phyloP scores from a whole-genome alignment of 2,888 invertebrate species.

The Lochmaea crataegi region DNA sequence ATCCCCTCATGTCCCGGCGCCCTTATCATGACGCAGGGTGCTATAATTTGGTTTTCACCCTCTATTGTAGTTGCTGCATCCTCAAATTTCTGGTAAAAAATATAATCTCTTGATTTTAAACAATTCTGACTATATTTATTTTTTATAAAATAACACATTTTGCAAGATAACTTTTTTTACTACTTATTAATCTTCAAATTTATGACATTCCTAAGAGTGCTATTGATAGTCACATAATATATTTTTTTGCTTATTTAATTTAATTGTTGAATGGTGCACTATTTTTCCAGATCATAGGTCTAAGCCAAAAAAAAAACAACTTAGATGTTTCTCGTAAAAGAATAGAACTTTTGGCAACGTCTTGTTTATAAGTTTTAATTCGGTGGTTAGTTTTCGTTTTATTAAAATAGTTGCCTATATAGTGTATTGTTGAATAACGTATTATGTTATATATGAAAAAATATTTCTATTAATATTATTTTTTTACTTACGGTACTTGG shows the following conservation, averaged over 20 bases:
- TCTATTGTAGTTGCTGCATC: no score
- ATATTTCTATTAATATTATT: conserved; percentile 27
- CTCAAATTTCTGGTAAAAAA: not conserved
- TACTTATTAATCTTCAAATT: conserved; percentile 11
- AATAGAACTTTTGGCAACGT: not conserved
- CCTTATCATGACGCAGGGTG: no score
- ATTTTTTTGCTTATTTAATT: conserved; percentile 29
- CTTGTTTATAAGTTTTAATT: not conserved
- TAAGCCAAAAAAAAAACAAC: not conserved
- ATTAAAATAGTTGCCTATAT: conserved; percentile 15
- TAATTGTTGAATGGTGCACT: conserved; percentile 26
- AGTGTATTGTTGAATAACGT: conserved; percentile 18
- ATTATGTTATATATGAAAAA: conserved; percentile 18
- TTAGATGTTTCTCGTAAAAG: not conserved
- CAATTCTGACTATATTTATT: not conserved
- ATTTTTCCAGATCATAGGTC: conserved; percentile 15
- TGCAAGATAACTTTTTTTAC: conserved; percentile 7
- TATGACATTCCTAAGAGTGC: conserved; percentile 40
- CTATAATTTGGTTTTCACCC: no score
- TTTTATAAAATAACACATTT: not conserved
- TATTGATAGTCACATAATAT: conserved; percentile 36
- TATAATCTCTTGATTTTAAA: no score
- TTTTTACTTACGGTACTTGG: conserved; percentile 23
- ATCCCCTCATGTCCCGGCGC: no score
- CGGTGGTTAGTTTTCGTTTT: not conserved